Evolutionary conservation across 1,140 invertebrate genomes (phyloP).

Genomic region (Cherax quadricarinatus): DNA sequence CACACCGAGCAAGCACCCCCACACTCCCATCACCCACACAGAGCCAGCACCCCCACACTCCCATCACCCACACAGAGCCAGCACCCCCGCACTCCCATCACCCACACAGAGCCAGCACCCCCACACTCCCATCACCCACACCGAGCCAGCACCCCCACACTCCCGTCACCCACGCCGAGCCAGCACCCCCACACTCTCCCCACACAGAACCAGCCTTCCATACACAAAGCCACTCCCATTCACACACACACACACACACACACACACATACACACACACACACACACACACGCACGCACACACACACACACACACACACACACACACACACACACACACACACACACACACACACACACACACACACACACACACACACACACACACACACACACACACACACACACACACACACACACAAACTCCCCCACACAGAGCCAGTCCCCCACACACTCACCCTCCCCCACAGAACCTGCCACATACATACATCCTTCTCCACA

Average conservation of each 20-base stretch:
- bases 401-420: slow-evolving; percentile 10
- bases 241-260: slow-evolving; percentile 40
- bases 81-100: too few relatives aligned
- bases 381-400: slow-evolving; percentile 17
- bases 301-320: slow-evolving; percentile 22
- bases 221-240: slow-evolving; percentile 20
- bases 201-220: slow-evolving; percentile 19
- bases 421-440: neutral
- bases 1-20: too few relatives aligned
- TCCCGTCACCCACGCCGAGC: too few relatives aligned
- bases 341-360: slow-evolving; percentile 30
- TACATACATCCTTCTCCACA: too few relatives aligned
- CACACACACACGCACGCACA: slow-evolving; percentile 7
- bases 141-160: too few relatives aligned
- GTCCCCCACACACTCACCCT: too few relatives aligned
- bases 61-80: too few relatives aligned
- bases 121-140: too few relatives aligned
- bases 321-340: slow-evolving; percentile 22
- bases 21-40: too few relatives aligned
- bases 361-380: slow-evolving; percentile 29
- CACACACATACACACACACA: slow-evolving; percentile 23
- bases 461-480: too few relatives aligned
- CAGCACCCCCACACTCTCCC: neutral
- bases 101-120: too few relatives aligned
- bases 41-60: too few relatives aligned